Percentiles rank a stretch among this genome's conserved stretches.
Evolutionary conservation across 2,797 vertebrate species (phyloP).

Genomic region (Schizothorax lantsangensis): DNA sequence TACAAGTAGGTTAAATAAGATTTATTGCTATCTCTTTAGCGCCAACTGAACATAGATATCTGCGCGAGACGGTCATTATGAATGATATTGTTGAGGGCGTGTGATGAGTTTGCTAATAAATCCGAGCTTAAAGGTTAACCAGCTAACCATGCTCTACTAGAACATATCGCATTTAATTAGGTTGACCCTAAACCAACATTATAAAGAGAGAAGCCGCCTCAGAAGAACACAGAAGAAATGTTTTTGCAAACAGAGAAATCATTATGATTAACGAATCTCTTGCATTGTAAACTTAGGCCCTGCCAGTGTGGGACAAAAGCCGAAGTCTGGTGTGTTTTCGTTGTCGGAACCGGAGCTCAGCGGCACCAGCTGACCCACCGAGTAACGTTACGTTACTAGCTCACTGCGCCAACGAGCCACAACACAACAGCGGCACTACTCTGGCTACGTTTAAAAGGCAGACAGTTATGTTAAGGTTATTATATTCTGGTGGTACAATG

Average conservation of each 20-base stretch:
- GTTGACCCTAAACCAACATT: background rate
- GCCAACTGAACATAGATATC: background rate
- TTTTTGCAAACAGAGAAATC: background rate
- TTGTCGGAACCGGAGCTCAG: background rate
- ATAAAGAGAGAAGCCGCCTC: background rate
- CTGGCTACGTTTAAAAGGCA: background rate
- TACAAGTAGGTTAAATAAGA: background rate
- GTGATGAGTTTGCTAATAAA: background rate
- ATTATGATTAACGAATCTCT: background rate
- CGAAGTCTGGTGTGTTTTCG: background rate
- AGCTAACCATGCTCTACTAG: background rate
- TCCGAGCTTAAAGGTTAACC: background rate
- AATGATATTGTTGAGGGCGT: background rate
- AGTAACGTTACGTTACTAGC: background rate
- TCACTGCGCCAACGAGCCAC: background rate
- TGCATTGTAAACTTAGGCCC: background rate
- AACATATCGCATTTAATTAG: background rate
- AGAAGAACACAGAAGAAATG: background rate
- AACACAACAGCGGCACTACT: background rate
- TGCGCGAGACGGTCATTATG: background rate
- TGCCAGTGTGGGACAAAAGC: too few species aligned
- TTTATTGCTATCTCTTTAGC: background rate
- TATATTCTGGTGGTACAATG: background rate
- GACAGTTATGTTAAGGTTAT: background rate
- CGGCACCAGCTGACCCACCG: slow-evolving; percentile 12